Percentiles rank a stretch among this genome's conserved stretches.
phyloP scores from a whole-genome alignment of 1,140 invertebrate genomes.

The Ericerus pela region DNA sequence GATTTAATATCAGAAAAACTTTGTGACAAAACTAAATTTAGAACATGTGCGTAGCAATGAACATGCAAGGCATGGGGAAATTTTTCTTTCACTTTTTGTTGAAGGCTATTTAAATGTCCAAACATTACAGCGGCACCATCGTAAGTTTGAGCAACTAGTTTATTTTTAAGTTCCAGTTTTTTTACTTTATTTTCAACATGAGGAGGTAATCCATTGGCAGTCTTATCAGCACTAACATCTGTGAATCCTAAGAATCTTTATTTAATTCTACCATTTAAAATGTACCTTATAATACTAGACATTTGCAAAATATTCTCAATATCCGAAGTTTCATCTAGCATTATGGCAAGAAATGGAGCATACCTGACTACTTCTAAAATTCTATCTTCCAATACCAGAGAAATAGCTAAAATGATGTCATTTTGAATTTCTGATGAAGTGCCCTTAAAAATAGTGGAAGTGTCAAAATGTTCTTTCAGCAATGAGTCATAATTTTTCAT shows the following conservation, averaged over 20 bases:
- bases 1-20: no score
- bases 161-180: neutral
- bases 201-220: neutral
- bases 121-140: conserved; percentile 3
- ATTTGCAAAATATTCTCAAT: conserved; percentile 23
- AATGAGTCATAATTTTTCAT: no score
- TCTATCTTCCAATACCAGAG: conserved; percentile 23
- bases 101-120: neutral
- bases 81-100: neutral
- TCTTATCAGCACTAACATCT: neutral
- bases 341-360: conserved; percentile 24
- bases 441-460: conserved; percentile 28
- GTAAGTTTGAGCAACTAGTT: conserved; percentile 3
- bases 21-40: no score
- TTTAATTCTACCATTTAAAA: conserved; percentile 40
- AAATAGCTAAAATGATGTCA: conserved; percentile 27
- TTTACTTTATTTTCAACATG: neutral
- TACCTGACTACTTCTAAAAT: conserved; percentile 25
- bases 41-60: neutral
- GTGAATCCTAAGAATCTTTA: neutral
- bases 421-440: conserved; percentile 27
- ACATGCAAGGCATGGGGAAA: neutral
- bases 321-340: conserved; percentile 28
- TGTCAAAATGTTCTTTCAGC: no score
- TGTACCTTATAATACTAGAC: conserved; percentile 23